Conservation (phyloP, 1,140 invertebrate species). For the Eupeodes corollae region DNA sequence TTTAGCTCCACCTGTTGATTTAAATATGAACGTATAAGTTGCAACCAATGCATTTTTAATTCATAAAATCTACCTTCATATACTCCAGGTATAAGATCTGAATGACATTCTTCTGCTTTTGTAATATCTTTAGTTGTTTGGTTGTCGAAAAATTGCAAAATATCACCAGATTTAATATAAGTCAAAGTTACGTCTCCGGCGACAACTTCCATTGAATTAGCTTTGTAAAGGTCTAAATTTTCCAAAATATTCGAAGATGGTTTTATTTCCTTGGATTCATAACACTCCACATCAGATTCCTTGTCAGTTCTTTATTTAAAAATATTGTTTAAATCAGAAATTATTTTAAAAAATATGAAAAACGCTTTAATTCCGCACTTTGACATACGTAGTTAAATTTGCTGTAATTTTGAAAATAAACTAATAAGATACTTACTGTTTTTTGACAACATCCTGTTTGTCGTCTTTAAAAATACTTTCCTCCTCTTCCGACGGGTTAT, state of each 20-base stretch:
- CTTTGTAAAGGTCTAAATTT: constrained; percentile 34
- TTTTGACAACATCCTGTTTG: too few relatives aligned
- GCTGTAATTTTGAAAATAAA: too few relatives aligned
- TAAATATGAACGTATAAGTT: constrained; percentile 7
- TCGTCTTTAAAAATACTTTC: constrained; percentile 2
- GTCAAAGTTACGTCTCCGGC: constrained; percentile 10
- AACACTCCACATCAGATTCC: constrained; percentile 21
- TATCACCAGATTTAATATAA: constrained; percentile 22
- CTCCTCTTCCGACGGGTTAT: constrained; percentile 17
- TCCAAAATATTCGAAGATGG: constrained; percentile 11
- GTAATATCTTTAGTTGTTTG: constrained; percentile 37
- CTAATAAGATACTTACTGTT: too few relatives aligned
- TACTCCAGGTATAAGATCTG: constrained; percentile 56
- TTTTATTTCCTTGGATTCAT: constrained; percentile 16
- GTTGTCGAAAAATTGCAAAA: constrained; percentile 29
- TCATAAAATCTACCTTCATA: constrained; percentile 52
- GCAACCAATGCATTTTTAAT: background rate
- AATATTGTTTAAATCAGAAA: too few relatives aligned
- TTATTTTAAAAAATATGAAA: too few relatives aligned
- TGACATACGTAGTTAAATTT: too few relatives aligned
- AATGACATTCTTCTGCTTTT: constrained; percentile 52
- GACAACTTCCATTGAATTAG: constrained; percentile 18
- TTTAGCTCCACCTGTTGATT: constrained; percentile 64
- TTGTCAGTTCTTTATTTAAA: too few relatives aligned
- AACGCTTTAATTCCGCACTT: too few relatives aligned